Base-by-base conservation (phyloP, 1,140 invertebrate genomes). In the Papilio dardanus region DNA sequence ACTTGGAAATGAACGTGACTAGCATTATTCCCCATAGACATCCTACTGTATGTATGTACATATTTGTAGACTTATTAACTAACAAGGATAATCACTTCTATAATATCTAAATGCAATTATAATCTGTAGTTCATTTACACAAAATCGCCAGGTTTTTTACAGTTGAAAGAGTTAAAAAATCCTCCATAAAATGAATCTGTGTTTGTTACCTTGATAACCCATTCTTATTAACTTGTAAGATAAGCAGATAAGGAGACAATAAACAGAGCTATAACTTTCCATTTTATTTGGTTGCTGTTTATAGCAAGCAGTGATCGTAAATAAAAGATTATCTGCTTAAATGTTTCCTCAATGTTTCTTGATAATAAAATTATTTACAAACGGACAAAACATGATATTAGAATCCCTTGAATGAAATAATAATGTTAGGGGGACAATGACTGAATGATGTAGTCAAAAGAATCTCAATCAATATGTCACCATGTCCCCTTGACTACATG, bases 401-500 rank as follows among this genome's bases (percentile, higher is more conserved):
- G n/a, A n/a, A n/a, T n/a, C n/a, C n/a, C n/a, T n/a, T n/a, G n/a
- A n/a, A n/a, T n/a, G n/a, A n/a, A n/a, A n/a, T n/a, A n/a, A n/a
- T n/a, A n/a, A n/a, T n/a, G n/a, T n/a, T n/a, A n/a, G n/a, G n/a
- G n/a, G n/a, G n/a, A n/a, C n/a, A n/a, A n/a, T n/a, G n/a, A n/a
- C n/a, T n/a, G n/a, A n/a, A n/a, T n/a, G n/a, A n/a, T n/a, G n/a
- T n/a, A 28, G 24, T 8, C 50, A 54, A 54, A 6, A 54, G 50
- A 24, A 54, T n/a, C n/a, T n/a, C 21, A 54, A 46, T n/a, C 16
- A 3, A 46, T 46, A 46, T 5, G 16, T 46, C 4, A 54, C 0
- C 58, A 74, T 76, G 76, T 86, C 83, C 71, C 83, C 50, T 54
- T 24, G n/a, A n/a, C n/a, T n/a, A n/a, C n/a, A n/a, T n/a, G n/a